Base-by-base conservation (phyloP, 2,113 vertebrate species). In the Amphiprion percula region DNA sequence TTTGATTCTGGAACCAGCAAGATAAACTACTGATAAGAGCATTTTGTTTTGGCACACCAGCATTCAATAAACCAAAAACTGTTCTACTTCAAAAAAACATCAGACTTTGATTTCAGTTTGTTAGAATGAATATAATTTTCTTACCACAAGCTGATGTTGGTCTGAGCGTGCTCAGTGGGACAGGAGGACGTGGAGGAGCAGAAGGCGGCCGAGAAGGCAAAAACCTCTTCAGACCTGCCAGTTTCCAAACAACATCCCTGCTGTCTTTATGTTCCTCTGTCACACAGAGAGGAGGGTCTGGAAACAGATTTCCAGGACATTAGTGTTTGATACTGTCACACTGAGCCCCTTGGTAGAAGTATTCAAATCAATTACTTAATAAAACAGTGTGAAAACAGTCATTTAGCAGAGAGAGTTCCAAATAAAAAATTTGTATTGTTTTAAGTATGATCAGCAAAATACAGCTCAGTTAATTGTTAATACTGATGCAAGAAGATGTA, bases 121-220 rank as follows among this genome's bases (percentile, higher is more conserved):
- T 39, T 30, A 68, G 39, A 50, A n/a, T 23, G 5, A 0, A n/a
- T 10, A 23, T 44, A 2, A 33, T 28, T 16, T 0, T 47, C 56
- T 66, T 37, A 90, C 88, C 77, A 24, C 33, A 26, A 26, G 66
- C 19, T 66, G 87, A 69, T 4, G 76, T 49, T 17, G 80, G 68
- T 47, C 71, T 55, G 1, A 9, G 26, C 23, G 23, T 28, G 55
- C 71, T 53, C 4, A 1, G 30, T 6, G 58, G 21, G 12, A 46
- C 17, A 11, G 83, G 85, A 17, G 30, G 74, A 50, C 68, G 76
- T 4, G 80, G 76, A 7, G 79, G 85, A 2, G 8, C 26, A 28
- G 79, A 75, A n/a, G 72, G 66, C 1, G 69, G 72, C n/a, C 17
- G 47, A 44, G 70, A 80, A 19, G 61, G 17, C 47, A 24, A 2